Evolutionary conservation across 2,888 invertebrate genomes (phyloP).

Genomic region (Ophioninae sp.): DNA sequence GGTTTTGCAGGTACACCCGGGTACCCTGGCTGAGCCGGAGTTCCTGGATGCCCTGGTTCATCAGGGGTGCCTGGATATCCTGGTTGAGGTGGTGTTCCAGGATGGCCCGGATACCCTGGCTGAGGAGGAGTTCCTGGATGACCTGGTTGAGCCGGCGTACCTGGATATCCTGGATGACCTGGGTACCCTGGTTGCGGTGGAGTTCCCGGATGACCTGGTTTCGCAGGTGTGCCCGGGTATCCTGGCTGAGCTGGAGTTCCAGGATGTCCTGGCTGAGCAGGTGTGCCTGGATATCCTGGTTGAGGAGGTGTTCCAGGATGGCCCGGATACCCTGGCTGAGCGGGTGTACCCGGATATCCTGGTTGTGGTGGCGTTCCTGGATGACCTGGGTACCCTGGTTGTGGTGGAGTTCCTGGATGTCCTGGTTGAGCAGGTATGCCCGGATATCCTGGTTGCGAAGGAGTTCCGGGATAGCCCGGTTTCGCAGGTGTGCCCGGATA

Average conservation of each 20-base stretch:
- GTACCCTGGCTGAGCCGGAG: constrained; percentile 49
- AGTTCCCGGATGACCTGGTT: constrained; percentile 66
- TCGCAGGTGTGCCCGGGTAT: constrained; percentile 56
- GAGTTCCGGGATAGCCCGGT: constrained; percentile 46
- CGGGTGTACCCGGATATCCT: constrained; percentile 30
- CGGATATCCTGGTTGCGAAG: background rate
- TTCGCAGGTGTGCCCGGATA: constrained; percentile 56
- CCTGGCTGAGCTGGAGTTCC: constrained; percentile 74
- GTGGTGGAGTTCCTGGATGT: constrained; percentile 58
- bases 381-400: constrained; percentile 53
- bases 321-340: constrained; percentile 29
- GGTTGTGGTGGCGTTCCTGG: constrained; percentile 41
- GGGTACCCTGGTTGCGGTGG: constrained; percentile 54
- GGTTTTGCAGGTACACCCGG: constrained; percentile 67
- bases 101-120: constrained; percentile 66
- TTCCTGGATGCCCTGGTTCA: constrained; percentile 58
- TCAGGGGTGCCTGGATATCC: constrained; percentile 34
- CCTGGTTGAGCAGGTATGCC: constrained; percentile 55
- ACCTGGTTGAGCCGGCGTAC: constrained; percentile 79
- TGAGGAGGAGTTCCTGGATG: constrained; percentile 70
- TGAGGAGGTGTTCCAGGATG: constrained; percentile 52
- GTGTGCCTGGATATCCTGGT: constrained; percentile 60
- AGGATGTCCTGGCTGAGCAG: constrained; percentile 54
- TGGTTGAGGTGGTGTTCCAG: constrained; percentile 65
- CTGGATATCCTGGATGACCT: constrained; percentile 73